These are phyloP conservation scores for Acleris laterana DNA, from an alignment of 2,888 invertebrate species.

Conservation along the genomic window DNA sequence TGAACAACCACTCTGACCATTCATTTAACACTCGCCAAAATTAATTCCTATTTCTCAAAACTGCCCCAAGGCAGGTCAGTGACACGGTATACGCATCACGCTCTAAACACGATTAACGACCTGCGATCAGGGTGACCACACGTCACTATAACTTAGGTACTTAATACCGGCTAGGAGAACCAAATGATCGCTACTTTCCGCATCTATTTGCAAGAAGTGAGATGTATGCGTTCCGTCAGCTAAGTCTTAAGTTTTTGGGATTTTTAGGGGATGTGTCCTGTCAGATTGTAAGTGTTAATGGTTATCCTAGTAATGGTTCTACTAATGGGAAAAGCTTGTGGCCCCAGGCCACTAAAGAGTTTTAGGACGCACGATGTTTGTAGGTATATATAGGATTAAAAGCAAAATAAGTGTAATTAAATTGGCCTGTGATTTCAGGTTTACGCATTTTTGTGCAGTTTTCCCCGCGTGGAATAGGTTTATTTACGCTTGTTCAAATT, in stretches of 20 bases:
- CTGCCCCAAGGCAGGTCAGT: slow-evolving; percentile 55
- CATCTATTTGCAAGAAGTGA: no score
- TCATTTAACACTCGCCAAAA: slow-evolving; percentile 36
- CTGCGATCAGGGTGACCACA: slow-evolving; percentile 48
- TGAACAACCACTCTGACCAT: slow-evolving; percentile 14
- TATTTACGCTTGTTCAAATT: no score
- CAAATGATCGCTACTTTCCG: slow-evolving; percentile 11
- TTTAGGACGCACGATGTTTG: slow-evolving; percentile 40
- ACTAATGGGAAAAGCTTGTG: slow-evolving; percentile 65
- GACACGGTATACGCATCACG: slow-evolving; percentile 66
- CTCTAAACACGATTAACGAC: slow-evolving; percentile 68
- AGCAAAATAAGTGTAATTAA: slow-evolving; percentile 29
- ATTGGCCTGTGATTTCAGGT: slow-evolving; percentile 21
- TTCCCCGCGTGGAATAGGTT: background rate
- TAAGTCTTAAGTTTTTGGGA: background rate
- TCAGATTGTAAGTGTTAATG: slow-evolving; percentile 36
- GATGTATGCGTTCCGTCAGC: background rate
- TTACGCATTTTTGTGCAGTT: background rate
- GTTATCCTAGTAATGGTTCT: slow-evolving; percentile 40
- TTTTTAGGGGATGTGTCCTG: slow-evolving; percentile 4
- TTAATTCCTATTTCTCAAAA: slow-evolving; percentile 55
- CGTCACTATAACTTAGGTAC: slow-evolving; percentile 8
- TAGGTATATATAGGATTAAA: slow-evolving; percentile 35
- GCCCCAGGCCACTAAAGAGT: slow-evolving; percentile 52
- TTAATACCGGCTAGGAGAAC: background rate